Percentiles rank a stretch among this genome's conserved stretches.
phyloP scores from a whole-genome alignment of 2,888 invertebrate genomes.

The Scaptomyza flava region DNA sequence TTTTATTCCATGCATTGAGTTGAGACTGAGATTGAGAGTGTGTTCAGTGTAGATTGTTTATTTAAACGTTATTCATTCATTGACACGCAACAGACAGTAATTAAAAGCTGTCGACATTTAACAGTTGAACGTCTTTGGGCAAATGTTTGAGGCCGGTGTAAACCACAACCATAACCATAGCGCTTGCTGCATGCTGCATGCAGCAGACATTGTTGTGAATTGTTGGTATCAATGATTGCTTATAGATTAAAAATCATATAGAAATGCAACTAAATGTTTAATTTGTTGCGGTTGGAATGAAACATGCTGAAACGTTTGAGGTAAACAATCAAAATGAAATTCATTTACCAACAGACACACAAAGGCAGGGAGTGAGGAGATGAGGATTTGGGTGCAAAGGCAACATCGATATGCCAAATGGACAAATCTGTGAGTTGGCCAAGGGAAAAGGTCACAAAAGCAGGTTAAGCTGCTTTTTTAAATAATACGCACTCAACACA shows the following conservation, averaged over 20 bases:
- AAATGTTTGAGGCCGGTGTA: neutral
- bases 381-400: constrained; percentile 19
- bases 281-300: constrained; percentile 5
- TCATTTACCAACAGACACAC: constrained; percentile 59
- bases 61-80: neutral
- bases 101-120: constrained; percentile 4
- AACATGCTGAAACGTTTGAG: constrained; percentile 25
- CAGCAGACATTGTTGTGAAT: constrained; percentile 5
- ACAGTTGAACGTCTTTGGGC: neutral
- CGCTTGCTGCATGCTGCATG: neutral
- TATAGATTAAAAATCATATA: constrained; percentile 61
- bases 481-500: constrained; percentile 70
- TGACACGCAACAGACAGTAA: constrained; percentile 9
- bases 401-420: constrained; percentile 48
- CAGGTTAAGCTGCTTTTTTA: constrained; percentile 77
- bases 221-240: constrained; percentile 59
- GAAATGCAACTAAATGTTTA: constrained; percentile 2
- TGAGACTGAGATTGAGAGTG: neutral
- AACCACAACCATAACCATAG: neutral
- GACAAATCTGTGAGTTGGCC: constrained; percentile 66
- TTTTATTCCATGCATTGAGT: neutral
- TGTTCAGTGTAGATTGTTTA: constrained; percentile 2
- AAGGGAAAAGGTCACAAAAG: constrained; percentile 77
- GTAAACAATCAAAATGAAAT: constrained; percentile 69
- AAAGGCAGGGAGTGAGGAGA: neutral